phyloP scores from a whole-genome alignment of 2,888 invertebrate genomes.

The Rotaria magnacalcarata region DNA sequence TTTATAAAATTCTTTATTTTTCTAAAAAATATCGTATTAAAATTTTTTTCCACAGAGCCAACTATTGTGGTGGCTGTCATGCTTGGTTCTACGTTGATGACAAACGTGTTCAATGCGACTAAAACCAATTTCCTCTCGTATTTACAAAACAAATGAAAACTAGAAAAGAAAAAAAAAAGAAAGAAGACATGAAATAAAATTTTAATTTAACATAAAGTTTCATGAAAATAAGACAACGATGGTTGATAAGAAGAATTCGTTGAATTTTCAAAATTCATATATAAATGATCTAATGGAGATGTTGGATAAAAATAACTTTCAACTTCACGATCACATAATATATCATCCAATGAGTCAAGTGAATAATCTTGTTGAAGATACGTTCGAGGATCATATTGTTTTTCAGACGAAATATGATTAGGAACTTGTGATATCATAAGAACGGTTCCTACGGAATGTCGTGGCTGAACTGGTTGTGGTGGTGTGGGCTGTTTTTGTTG shows the following conservation, averaged over 20 bases:
- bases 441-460: background rate
- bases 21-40: background rate
- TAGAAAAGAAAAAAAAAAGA: background rate
- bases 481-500: background rate
- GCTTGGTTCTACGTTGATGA: background rate
- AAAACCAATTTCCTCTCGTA: background rate
- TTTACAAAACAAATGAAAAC: slow-evolving; percentile 9
- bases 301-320: slow-evolving; percentile 34
- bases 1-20: background rate
- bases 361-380: background rate
- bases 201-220: background rate
- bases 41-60: background rate
- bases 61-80: background rate
- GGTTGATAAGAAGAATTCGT: background rate
- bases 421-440: background rate
- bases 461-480: background rate
- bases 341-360: background rate
- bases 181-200: background rate
- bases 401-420: background rate
- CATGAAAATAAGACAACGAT: background rate
- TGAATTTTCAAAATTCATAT: slow-evolving; percentile 1
- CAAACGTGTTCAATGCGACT: background rate
- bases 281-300: background rate
- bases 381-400: background rate
- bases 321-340: slow-evolving; percentile 34